Percentiles rank a stretch among this genome's conserved stretches.
Evolutionary conservation across 2,113 vertebrate species (phyloP).

Genomic region (Alces alces): DNA sequence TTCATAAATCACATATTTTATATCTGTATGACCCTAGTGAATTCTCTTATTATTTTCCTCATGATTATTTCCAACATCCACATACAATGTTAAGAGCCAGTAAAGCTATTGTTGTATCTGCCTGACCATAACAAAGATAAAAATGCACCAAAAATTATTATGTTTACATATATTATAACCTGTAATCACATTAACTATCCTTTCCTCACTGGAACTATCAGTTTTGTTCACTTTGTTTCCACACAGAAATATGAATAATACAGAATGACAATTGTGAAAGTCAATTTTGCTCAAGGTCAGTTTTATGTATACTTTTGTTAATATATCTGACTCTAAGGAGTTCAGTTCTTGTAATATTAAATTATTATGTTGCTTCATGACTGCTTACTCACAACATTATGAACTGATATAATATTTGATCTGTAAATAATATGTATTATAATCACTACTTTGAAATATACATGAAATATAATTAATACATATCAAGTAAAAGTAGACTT

Average conservation of each 20-base stretch:
- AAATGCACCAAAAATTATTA: neutral
- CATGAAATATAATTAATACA: neutral
- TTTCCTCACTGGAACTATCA: neutral
- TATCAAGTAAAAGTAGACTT: neutral
- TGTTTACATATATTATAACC: neutral
- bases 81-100: constrained; percentile 29
- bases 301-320: neutral
- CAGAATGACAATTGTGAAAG: neutral
- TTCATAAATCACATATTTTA: constrained; percentile 49
- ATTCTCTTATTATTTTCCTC: neutral
- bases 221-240: neutral
- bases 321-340: neutral
- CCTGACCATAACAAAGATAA: neutral
- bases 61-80: neutral
- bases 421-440: neutral
- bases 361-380: neutral
- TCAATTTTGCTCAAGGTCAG: neutral
- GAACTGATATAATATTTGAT: neutral
- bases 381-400: neutral
- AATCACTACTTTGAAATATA: neutral
- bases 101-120: neutral
- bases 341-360: neutral
- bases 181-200: neutral
- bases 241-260: neutral
- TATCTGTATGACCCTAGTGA: neutral